Percentiles rank a stretch among this genome's conserved stretches.
These are phyloP conservation scores for Atta cephalotes DNA, from an alignment of 1,140 invertebrate species.

Conservation along the genomic window DNA sequence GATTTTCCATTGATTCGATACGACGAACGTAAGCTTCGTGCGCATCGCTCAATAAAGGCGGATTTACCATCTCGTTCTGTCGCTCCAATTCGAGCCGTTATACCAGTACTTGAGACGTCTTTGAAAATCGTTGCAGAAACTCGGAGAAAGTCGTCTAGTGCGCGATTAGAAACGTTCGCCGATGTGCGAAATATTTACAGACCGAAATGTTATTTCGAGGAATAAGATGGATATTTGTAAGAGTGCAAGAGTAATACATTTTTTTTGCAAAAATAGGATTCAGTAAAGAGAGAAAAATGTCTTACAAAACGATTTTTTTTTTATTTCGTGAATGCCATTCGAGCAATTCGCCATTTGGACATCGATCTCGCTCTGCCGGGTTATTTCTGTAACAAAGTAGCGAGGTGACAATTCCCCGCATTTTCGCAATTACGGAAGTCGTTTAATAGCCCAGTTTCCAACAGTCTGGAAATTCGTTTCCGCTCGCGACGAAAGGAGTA, in stretches of 20 bases:
- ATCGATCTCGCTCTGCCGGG: conserved; percentile 40
- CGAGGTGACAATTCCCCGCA: conserved; percentile 60
- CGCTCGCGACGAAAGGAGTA: conserved; percentile 56
- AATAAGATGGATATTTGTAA: background rate
- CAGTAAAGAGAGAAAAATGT: background rate
- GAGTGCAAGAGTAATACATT: background rate
- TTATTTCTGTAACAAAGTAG: conserved; percentile 49
- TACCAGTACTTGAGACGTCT: background rate
- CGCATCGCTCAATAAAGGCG: conserved; percentile 44
- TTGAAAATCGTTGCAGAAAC: background rate
- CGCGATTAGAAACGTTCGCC: conserved; percentile 9
- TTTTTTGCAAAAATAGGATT: background rate
- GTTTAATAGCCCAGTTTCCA: conserved; percentile 67
- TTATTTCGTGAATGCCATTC: background rate
- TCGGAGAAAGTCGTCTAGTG: conserved; percentile 11
- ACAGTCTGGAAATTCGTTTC: conserved; percentile 64
- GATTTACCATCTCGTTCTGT: background rate
- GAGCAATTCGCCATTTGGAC: conserved; percentile 18
- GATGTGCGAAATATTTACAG: conserved; percentile 13
- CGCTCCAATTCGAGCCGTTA: background rate
- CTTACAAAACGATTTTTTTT: background rate
- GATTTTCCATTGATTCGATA: conserved; percentile 57
- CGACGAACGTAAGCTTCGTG: conserved; percentile 8
- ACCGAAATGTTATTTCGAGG: conserved; percentile 9
- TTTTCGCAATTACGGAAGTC: conserved; percentile 64